phyloP scores from a whole-genome alignment of 92 coral and sea anemone genomes.

The Ricordea florida region DNA sequence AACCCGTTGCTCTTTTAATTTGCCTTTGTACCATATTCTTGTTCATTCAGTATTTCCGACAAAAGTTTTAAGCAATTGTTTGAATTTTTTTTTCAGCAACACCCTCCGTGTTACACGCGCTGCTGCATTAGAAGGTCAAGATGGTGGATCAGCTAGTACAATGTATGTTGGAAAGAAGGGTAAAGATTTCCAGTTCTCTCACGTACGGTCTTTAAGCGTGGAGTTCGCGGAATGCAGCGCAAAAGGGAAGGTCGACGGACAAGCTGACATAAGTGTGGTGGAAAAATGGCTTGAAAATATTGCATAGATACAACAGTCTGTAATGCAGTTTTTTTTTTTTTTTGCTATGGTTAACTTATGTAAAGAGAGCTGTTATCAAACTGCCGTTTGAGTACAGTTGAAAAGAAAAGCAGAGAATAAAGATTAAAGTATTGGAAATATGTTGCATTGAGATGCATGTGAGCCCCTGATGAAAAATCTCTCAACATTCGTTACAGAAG shows the following conservation, averaged over 20 bases:
- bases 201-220: constrained; percentile 77
- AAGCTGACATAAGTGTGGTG: constrained; percentile 53
- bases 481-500: too few relatives aligned
- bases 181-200: constrained; percentile 91
- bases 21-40: too few relatives aligned
- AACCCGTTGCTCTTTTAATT: too few relatives aligned
- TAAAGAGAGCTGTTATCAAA: too few relatives aligned
- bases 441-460: too few relatives aligned
- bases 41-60: too few relatives aligned
- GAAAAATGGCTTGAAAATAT: constrained; percentile 65
- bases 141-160: constrained; percentile 68
- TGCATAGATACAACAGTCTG: neutral
- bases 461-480: too few relatives aligned
- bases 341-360: neutral
- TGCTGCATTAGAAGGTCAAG: constrained; percentile 93
- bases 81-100: constrained; percentile 67
- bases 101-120: constrained; percentile 97
- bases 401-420: too few relatives aligned
- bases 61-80: too few relatives aligned
- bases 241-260: constrained; percentile 72
- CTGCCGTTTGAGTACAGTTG: too few relatives aligned
- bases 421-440: too few relatives aligned
- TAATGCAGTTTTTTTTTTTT: neutral
- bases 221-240: constrained; percentile 90
- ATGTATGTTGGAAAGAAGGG: constrained; percentile 82